A percentile compares a stretch with the other conserved stretches of the same genome.
Conservation (phyloP, 2,888 invertebrate species). For the Sicus ferrugineus region DNA sequence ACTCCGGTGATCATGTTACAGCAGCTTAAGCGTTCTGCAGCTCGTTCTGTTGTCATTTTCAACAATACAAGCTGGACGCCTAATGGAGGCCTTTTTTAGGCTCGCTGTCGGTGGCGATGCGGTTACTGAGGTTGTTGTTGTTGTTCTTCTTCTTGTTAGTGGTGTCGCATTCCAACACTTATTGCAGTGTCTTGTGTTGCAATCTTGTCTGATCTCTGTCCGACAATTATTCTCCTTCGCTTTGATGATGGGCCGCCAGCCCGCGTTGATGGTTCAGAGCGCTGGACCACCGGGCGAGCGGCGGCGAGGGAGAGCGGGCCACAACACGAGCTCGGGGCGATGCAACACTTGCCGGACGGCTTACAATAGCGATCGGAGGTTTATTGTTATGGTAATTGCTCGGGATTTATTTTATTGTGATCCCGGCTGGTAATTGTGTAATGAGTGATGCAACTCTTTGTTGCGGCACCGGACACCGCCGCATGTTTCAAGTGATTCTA, state of each 20-base stretch:
- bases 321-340: background rate
- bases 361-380: background rate
- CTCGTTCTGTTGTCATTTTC: background rate
- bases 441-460: constrained; percentile 2
- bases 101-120: background rate
- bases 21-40: background rate
- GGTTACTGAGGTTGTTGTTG: background rate
- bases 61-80: constrained; percentile 1
- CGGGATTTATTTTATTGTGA: constrained; percentile 10
- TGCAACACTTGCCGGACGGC: constrained; percentile 2
- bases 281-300: constrained; percentile 19
- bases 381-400: constrained; percentile 22
- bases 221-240: constrained; percentile 21
- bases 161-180: constrained; percentile 23
- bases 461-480: background rate
- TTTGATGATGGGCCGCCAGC: constrained; percentile 21
- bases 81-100: background rate
- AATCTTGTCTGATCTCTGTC: constrained; percentile 27
- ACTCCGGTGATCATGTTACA: constrained; percentile 19
- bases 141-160: constrained; percentile 2
- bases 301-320: background rate
- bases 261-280: constrained; percentile 9
- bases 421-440: background rate
- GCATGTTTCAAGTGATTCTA: background rate
- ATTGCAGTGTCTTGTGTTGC: constrained; percentile 23